phyloP scores from a whole-genome alignment of 2,797 vertebrate species.

The Tokudaia muenninki region DNA sequence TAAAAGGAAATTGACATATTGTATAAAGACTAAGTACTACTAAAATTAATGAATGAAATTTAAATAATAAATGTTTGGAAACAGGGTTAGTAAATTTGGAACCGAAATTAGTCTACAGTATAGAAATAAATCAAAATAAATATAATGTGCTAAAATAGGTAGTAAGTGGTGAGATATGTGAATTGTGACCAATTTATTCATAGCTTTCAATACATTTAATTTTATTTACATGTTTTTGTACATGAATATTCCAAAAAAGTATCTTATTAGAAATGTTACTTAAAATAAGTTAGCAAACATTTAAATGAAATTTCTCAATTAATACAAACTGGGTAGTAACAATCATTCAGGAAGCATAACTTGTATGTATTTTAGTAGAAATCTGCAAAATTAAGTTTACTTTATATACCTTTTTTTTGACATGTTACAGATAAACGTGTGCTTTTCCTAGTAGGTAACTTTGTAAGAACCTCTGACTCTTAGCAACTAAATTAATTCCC shows the following conservation, averaged over 20 bases:
- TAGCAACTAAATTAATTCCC: neutral
- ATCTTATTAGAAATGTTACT: neutral
- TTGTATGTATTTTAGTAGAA: neutral
- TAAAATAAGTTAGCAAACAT: neutral
- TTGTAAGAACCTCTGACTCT: neutral
- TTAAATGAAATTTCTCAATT: neutral
- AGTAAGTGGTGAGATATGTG: neutral
- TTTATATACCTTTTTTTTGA: neutral
- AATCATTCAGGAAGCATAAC: neutral
- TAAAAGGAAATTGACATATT: neutral
- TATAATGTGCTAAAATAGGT: neutral
- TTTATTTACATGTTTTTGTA: neutral
- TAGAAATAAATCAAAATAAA: neutral
- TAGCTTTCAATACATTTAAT: neutral
- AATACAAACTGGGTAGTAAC: neutral
- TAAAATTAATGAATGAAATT: neutral
- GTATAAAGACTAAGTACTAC: neutral
- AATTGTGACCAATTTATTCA: neutral
- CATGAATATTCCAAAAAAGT: neutral
- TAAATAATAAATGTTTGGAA: neutral
- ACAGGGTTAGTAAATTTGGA: neutral
- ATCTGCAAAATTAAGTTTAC: neutral
- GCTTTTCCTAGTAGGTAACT: neutral
- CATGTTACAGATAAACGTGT: neutral
- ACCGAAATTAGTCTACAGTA: neutral